Evolutionary conservation across 2,888 invertebrate species (phyloP).

Genomic region (Leucoptera coffeella): DNA sequence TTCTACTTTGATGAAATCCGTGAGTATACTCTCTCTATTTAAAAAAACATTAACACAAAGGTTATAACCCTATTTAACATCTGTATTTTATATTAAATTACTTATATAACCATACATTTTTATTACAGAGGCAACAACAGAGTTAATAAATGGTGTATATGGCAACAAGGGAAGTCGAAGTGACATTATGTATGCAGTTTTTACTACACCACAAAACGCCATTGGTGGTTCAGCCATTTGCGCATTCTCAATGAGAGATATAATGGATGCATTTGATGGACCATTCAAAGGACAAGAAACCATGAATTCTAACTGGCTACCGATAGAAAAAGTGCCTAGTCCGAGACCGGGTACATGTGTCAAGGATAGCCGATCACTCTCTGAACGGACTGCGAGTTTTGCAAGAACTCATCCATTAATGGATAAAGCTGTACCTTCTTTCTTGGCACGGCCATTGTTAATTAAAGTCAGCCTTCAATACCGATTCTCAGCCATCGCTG

Average conservation of each 20-base stretch:
- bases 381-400: slow-evolving; percentile 85
- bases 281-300: slow-evolving; percentile 86
- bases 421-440: slow-evolving; percentile 86
- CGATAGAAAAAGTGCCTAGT: slow-evolving; percentile 72
- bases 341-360: slow-evolving; percentile 85
- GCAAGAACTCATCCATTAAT: slow-evolving; percentile 93
- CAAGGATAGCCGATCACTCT: slow-evolving; percentile 80
- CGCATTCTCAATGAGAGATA: slow-evolving; percentile 82
- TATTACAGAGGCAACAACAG: slow-evolving; percentile 82
- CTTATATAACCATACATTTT: too few relatives aligned
- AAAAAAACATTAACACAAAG: background rate
- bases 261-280: slow-evolving; percentile 83
- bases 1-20: slow-evolving; percentile 98
- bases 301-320: slow-evolving; percentile 87
- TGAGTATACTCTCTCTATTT: too few relatives aligned
- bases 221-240: slow-evolving; percentile 95
- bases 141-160: slow-evolving; percentile 76
- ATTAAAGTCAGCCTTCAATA: slow-evolving; percentile 82
- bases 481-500: slow-evolving; percentile 85
- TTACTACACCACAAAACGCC: slow-evolving; percentile 89
- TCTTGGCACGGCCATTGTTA: slow-evolving; percentile 75
- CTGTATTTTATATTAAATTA: too few relatives aligned
- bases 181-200: slow-evolving; percentile 85
- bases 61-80: background rate
- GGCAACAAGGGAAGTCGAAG: slow-evolving; percentile 53